Percentiles rank a stretch among this genome's conserved stretches.
Conservation (phyloP, 2,888 invertebrate genomes). For the Nephrotoma flavescens region DNA sequence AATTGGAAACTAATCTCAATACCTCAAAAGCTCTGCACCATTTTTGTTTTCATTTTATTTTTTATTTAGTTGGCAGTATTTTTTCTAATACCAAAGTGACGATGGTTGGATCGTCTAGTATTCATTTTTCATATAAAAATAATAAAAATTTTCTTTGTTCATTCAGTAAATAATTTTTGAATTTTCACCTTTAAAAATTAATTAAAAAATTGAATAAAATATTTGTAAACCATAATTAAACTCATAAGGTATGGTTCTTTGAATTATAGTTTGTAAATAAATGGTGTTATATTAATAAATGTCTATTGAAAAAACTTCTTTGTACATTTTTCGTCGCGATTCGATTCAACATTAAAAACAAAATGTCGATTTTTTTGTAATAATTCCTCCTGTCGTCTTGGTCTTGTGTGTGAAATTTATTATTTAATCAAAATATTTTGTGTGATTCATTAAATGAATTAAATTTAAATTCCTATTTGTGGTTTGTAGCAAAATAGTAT, state of each 20-base stretch:
- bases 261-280: background rate
- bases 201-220: background rate
- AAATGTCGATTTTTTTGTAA: background rate
- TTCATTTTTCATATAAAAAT: background rate
- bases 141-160: background rate
- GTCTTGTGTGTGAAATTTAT: background rate
- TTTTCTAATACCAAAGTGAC: background rate
- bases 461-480: background rate
- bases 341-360: background rate
- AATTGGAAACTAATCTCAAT: background rate
- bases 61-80: background rate
- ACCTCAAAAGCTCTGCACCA: background rate
- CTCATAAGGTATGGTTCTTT: background rate
- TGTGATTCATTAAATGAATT: background rate
- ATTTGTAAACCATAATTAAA: background rate
- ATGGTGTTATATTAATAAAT: background rate
- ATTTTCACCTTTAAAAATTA: background rate
- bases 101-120: background rate
- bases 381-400: background rate
- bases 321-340: background rate
- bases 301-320: background rate
- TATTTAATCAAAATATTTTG: background rate
- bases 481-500: background rate
- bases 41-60: background rate
- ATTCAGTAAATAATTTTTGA: background rate